Percentiles rank a stretch among this genome's conserved stretches.
Evolutionary conservation across 2,888 invertebrate species (phyloP).

Genomic region (Stratiomys singularior): DNA sequence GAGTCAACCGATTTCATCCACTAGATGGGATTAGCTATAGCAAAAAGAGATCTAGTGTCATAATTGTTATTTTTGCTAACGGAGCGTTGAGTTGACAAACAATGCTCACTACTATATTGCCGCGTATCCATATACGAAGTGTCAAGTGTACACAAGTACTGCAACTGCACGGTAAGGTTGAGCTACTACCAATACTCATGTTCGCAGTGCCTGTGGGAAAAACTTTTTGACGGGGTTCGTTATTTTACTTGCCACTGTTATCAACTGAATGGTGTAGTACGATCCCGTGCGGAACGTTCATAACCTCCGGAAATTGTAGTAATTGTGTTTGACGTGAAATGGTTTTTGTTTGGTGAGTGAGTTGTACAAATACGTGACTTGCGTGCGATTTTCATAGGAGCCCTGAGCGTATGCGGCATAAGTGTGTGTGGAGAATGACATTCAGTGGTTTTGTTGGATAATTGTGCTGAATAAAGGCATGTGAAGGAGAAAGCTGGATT

Average conservation of each 20-base stretch:
- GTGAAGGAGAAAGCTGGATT: not conserved
- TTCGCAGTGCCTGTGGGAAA: slow-evolving; percentile 31
- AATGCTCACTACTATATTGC: not conserved
- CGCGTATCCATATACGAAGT: slow-evolving; percentile 9
- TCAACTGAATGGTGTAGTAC: too few species aligned
- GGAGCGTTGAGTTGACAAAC: slow-evolving; percentile 15
- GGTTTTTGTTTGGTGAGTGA: not conserved
- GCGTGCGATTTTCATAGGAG: slow-evolving; percentile 35
- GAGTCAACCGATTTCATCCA: not conserved
- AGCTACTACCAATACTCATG: not conserved
- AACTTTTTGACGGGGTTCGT: not conserved
- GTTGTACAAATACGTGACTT: slow-evolving; percentile 23
- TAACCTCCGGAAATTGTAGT: too few species aligned
- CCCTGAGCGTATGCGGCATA: not conserved
- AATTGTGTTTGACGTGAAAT: too few species aligned
- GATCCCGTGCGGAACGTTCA: too few species aligned
- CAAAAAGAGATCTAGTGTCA: not conserved
- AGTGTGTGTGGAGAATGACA: not conserved
- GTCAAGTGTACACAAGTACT: not conserved
- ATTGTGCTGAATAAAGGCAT: slow-evolving; percentile 13
- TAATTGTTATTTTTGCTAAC: not conserved
- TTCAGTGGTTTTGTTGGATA: slow-evolving; percentile 6
- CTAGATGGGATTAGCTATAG: not conserved
- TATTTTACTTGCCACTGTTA: not conserved
- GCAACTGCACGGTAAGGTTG: not conserved